Evolutionary conservation across 2,888 invertebrate genomes (phyloP).

Genomic region (Pilophorus perplexus): DNA sequence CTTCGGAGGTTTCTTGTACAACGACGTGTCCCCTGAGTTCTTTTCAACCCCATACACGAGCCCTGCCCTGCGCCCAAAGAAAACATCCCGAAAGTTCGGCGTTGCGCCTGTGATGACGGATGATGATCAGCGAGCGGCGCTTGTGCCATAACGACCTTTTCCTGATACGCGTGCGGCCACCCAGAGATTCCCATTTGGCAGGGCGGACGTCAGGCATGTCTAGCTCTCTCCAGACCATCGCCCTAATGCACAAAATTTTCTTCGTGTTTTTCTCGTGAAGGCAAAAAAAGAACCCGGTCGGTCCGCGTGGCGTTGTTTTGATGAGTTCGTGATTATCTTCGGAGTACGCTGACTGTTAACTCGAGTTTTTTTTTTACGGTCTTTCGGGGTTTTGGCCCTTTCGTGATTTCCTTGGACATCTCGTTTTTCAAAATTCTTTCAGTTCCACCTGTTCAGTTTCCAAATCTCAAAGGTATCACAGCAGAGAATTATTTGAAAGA

Average conservation of each 20-base stretch:
- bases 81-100: no score
- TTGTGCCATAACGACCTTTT: slow-evolving; percentile 7
- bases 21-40: no score
- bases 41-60: no score
- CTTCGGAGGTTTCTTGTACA: no score
- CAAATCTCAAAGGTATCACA: no score
- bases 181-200: slow-evolving; percentile 16
- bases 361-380: background rate
- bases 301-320: slow-evolving; percentile 19
- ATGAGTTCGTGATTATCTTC: slow-evolving; percentile 26
- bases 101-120: slow-evolving; percentile 26
- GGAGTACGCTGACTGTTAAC: slow-evolving; percentile 17
- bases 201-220: no score
- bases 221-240: background rate
- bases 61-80: no score
- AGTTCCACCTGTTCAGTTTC: no score
- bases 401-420: slow-evolving; percentile 2
- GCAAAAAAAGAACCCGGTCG: background rate
- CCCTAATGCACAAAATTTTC: slow-evolving; percentile 34
- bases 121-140: slow-evolving; percentile 18
- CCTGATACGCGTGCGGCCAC: slow-evolving; percentile 26
- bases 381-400: background rate
- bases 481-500: no score
- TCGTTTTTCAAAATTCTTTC: no score
- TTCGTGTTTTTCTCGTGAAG: no score